These are phyloP conservation scores for Turdus rufiventris DNA, from an alignment of 2,113 vertebrate genomes.

Conservation along the genomic window DNA sequence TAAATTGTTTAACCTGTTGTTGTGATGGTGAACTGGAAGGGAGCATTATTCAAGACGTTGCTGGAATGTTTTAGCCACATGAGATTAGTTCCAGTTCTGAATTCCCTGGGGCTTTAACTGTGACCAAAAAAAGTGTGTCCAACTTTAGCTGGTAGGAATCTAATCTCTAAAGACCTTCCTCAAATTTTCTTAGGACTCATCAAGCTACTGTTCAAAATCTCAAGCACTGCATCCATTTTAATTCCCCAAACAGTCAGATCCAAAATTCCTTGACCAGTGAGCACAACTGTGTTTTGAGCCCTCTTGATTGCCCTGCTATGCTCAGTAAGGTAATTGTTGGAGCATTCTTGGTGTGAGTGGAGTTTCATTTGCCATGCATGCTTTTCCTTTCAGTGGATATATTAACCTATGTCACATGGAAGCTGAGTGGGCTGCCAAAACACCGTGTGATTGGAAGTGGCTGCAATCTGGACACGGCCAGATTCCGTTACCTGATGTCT, in stretches of 20 bases:
- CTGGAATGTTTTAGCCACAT: neutral
- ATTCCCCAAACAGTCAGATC: neutral
- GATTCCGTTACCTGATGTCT: constrained; percentile 91
- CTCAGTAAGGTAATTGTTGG: neutral
- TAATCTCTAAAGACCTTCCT: neutral
- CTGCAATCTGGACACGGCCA: constrained; percentile 94
- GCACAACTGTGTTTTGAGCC: neutral
- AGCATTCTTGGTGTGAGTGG: neutral
- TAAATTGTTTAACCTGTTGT: neutral
- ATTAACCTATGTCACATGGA: constrained; percentile 96
- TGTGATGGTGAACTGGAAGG: neutral
- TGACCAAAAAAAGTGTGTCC: neutral
- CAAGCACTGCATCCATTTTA: neutral
- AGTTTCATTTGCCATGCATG: neutral
- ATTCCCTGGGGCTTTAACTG: neutral
- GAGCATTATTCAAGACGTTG: neutral
- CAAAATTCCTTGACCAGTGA: neutral
- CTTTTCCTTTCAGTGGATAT: constrained; percentile 84
- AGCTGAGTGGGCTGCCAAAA: constrained; percentile 95
- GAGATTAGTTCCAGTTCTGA: neutral
- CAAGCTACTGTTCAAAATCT: neutral
- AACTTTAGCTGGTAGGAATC: neutral
- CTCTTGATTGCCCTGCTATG: neutral
- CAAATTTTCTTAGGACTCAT: neutral
- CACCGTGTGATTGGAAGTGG: constrained; percentile 95